Evolutionary conservation across 2,888 invertebrate species (phyloP).

Genomic region (Limnephilus auricula): DNA sequence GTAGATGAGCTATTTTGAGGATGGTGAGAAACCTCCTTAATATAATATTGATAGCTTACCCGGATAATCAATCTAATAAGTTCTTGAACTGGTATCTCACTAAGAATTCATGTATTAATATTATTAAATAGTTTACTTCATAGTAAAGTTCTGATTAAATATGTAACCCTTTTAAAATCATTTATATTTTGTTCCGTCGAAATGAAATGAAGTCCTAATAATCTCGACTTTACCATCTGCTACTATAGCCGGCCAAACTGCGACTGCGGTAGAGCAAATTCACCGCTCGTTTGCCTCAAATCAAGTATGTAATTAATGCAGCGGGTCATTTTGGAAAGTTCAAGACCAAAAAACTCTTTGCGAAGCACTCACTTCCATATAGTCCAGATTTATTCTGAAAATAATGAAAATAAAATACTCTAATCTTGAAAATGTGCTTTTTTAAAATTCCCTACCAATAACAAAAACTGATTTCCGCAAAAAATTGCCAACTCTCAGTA

Average conservation of each 20-base stretch:
- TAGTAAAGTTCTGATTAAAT: not conserved
- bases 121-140: no score
- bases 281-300: constrained; percentile 9
- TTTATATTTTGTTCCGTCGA: not conserved
- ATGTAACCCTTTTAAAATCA: no score
- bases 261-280: not conserved
- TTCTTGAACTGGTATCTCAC: not conserved
- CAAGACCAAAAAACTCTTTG: not conserved
- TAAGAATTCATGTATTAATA: not conserved
- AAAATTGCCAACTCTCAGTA: not conserved
- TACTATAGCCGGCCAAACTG: not conserved
- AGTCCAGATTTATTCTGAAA: not conserved
- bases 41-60: no score
- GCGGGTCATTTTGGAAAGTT: constrained; percentile 23
- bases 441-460: not conserved
- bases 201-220: not conserved
- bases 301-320: constrained; percentile 19
- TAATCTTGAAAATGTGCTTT: not conserved
- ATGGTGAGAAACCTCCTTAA: no score
- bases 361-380: not conserved
- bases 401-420: not conserved
- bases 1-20: no score
- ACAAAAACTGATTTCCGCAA: not conserved
- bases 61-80: no score
- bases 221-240: not conserved